A percentile compares a stretch with the other conserved stretches of the same genome.
Evolutionary conservation across 2,797 vertebrate genomes (phyloP).

Genomic region (Podargus strigoides): DNA sequence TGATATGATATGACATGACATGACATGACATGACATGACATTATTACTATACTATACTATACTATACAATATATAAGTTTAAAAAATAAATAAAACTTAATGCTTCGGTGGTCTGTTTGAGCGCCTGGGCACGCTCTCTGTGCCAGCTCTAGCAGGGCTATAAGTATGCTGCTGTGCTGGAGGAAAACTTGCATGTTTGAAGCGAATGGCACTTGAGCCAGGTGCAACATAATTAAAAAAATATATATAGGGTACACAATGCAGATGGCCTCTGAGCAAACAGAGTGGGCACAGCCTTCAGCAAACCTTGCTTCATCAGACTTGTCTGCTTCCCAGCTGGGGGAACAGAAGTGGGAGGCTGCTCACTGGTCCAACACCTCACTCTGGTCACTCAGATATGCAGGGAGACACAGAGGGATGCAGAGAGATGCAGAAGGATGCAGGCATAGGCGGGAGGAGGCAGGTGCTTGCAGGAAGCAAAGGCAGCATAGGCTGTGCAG

Average conservation of each 20-base stretch:
- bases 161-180: background rate
- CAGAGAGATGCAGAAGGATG: background rate
- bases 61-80: background rate
- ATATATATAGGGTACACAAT: background rate
- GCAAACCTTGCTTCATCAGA: background rate
- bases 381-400: background rate
- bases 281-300: background rate
- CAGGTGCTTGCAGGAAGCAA: background rate
- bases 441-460: background rate
- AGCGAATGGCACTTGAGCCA: background rate
- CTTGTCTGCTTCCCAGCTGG: fast-evolving
- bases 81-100: background rate
- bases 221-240: background rate
- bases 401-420: too few relatives aligned
- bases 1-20: too few relatives aligned
- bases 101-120: background rate
- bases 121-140: background rate
- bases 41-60: too few relatives aligned
- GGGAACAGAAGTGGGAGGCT: background rate
- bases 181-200: background rate
- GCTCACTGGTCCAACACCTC: background rate
- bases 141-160: background rate
- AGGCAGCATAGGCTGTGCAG: too few relatives aligned
- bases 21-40: too few relatives aligned
- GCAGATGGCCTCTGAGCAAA: background rate